Base-by-base conservation (phyloP, 92 coral and sea anemone species). In the Porites lobata region DNA sequence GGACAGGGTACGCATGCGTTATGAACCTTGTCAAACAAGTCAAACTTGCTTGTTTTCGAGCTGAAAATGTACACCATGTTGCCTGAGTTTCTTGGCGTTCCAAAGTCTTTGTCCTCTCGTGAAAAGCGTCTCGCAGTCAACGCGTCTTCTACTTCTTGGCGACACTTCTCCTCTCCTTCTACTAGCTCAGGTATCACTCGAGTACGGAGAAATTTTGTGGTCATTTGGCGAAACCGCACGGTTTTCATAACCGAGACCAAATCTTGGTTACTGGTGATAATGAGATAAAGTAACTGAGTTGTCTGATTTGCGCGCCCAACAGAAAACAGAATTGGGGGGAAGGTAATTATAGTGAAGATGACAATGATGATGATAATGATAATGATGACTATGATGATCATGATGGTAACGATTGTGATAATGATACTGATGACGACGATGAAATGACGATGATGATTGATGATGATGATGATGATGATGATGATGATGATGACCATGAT, bases 181-280 rank as follows among this genome's bases (percentile, higher is more conserved):
- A 93, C 94, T 21, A 94, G 58, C 12, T 96, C 98, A 38, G 94
- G 98, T 50, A 94, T 76, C 29, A 96, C 91, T 47, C 90, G 91
- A 32, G 89, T 87, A 14, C 53, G 76, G 19, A 96, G 74, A 63
- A 81, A 79, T 6, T 89, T 79, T 5, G 95, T 91, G 47, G 92
- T 79, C 69, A 96, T 91, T 82, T 96, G 98, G 54, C 93, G 91
- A 65, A 90, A 96, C 69, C 96, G 92, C 11, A 96, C 89, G 65
- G 89, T 90, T 18, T 82, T 77, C 69, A 96, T 90, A 12, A 96
- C 89, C 51, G 89, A 70, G 52, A 92, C 95, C 24, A 90, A 92
- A 8, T 67, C 62, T 20, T 84, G 90, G 54, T 87, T 56, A 83
- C 98, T 95, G 47, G 47, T 38, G 47, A 38, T 38, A 38, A 4